Evolutionary conservation across 2,888 invertebrate genomes (phyloP), one percentile per base, ranked within the genome.

Genomic region (Colletes collaris): DNA sequence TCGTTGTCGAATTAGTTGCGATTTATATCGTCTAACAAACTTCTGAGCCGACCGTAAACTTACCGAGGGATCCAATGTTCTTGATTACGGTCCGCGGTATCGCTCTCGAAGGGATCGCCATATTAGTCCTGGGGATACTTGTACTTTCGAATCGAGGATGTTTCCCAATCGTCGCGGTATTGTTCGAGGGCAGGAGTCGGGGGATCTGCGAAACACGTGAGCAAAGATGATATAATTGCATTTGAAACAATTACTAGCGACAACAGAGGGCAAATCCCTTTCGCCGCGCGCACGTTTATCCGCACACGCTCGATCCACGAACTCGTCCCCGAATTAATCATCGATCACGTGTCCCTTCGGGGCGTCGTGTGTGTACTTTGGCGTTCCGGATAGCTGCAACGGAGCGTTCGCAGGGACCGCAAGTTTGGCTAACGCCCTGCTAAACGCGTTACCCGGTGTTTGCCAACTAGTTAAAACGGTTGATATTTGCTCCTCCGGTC

Each of bases 361-460:
- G 62, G 19, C 52, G 11, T 60, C 27, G 46, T 46, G 53, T 60
- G 73, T 73, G 60, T 76, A 64, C 37, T 58, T 65, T 71, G 67
- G 49, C 56, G 53, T 46, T 16, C 46, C 46, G 58, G 37, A 19
- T 16, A 52, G 53, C 53, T 56, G 67, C 40, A 67, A 74, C 19
- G 58, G 44, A 40, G 35, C 52, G 52, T 37, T 52, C 52, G 65
- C 55, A 44, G 60, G 62, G 49, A 58, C 70, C 60, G 60, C 67
- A 64, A 76, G 80, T 72, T 78, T 56, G 73, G 64, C 64, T 62
- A 74, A 70, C 79, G 52, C 58, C 76, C 27, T 50, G 69, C 56
- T 83, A 83, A 85, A 79, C 76, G 79, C 70, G 76, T 85, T 85
- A 84, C 16, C 59, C 60, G 40, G 52, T 84, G 83, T 85, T 85